phyloP scores from a whole-genome alignment of 2,888 invertebrate genomes.

The Lymantria dispar region DNA sequence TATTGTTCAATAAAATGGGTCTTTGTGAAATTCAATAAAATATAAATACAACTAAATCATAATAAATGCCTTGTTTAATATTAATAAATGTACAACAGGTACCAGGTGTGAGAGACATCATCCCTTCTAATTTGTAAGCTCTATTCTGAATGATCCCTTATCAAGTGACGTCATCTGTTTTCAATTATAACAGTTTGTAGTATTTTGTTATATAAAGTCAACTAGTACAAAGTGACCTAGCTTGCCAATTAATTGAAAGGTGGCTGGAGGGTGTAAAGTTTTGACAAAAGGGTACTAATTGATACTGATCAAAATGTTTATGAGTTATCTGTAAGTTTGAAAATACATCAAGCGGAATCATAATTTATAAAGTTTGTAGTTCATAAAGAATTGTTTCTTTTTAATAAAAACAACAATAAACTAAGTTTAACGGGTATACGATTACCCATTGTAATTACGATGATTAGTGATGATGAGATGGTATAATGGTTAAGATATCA shows the following conservation, averaged over 20 bases:
- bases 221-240: conserved; percentile 7
- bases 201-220: background rate
- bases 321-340: background rate
- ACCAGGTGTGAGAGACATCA: conserved; percentile 54
- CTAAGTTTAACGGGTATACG: too few species aligned
- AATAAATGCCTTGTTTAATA: conserved; percentile 32
- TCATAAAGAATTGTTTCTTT: too few species aligned
- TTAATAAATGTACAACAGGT: conserved; percentile 34
- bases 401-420: too few species aligned
- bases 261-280: conserved; percentile 8
- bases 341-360: background rate
- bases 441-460: too few species aligned
- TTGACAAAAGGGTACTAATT: conserved; percentile 1
- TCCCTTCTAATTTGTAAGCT: conserved; percentile 61
- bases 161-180: conserved; percentile 47
- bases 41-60: conserved; percentile 14
- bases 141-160: conserved; percentile 47
- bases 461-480: too few species aligned
- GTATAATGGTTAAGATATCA: too few species aligned
- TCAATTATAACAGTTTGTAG: conserved; percentile 8
- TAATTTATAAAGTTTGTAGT: too few species aligned
- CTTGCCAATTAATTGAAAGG: conserved; percentile 8
- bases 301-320: background rate
- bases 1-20: too few species aligned
- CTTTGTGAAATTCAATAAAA: too few species aligned